These are phyloP conservation scores for Trissonchulus latispiculum DNA, from an alignment of 2,888 invertebrate species.

Conservation along the genomic window DNA sequence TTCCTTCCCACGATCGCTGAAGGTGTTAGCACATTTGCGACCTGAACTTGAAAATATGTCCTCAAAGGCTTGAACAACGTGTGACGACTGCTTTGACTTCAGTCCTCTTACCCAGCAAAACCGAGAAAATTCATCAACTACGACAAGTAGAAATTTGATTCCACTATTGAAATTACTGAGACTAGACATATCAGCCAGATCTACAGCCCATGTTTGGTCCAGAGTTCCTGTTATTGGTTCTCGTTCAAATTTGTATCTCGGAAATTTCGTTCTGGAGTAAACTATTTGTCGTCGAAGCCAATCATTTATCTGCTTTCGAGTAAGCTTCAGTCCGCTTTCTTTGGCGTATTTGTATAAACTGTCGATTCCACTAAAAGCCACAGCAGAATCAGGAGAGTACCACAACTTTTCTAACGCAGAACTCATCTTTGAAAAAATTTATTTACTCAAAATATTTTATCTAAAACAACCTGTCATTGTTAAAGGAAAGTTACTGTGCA, in stretches of 20 bases:
- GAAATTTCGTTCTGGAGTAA: too few species aligned
- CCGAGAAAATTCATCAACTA: not conserved
- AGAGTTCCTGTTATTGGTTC: not conserved
- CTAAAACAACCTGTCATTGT: too few species aligned
- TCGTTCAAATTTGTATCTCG: too few species aligned
- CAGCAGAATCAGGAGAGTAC: not conserved
- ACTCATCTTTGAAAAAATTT: too few species aligned
- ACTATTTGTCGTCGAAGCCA: not conserved
- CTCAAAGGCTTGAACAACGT: slow-evolving; percentile 1
- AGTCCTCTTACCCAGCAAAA: not conserved
- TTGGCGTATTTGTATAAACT: not conserved
- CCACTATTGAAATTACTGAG: not conserved
- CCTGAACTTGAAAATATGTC: not conserved
- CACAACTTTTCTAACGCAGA: too few species aligned
- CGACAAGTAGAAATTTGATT: too few species aligned
- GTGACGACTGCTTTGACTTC: not conserved
- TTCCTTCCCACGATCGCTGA: not conserved
- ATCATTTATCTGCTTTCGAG: not conserved
- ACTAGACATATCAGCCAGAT: not conserved
- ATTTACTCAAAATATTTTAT: too few species aligned
- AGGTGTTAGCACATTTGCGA: not conserved
- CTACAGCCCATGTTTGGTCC: not conserved
- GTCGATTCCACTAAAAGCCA: not conserved
- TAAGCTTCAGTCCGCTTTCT: not conserved
- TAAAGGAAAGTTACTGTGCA: too few species aligned